Base-by-base conservation (phyloP, 2,113 vertebrate genomes). In the Hymenochirus boettgeri region DNA sequence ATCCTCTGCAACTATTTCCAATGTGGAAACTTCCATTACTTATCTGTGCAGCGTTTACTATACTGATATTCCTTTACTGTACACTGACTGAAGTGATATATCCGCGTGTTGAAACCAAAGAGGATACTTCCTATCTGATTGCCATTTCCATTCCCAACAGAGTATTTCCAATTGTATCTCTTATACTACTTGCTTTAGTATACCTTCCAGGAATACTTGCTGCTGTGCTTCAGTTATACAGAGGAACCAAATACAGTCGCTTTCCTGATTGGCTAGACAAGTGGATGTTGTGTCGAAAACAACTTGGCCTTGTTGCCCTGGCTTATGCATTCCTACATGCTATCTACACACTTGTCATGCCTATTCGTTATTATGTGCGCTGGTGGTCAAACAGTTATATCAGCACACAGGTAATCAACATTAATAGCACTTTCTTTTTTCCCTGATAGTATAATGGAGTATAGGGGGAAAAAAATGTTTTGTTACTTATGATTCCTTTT, bases 221-320 rank as follows among this genome's bases (percentile, higher is more conserved):
- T 9, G 92, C 89, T 52, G 82, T 93, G 65, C 73, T 99, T 62
- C 96, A 99, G 76, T 84, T 99, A 27, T 89, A 92, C 73, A 90
- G 88, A 77, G 96, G 96, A 4, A 99, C 96, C 11, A 99, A 99
- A 73, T 99, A 96, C 76, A 81, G 65, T 1, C 90, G 86, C 27
- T 98, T 98, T 69, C 94, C 94, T 50, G 54, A 86, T 69, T 97
- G 96, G 94, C 77, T 99, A 64, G 93, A 98, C 77, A 88, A 80
- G 23, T 99, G 96, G 96, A 94, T 99, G 95, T 83, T 96, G 27
- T 95, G 94, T 65, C 90, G 96, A 73, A 99, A 99, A 74, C 96
- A 99, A 57, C 80, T 99, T 29, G 96, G 96, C 37, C 82, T 99
- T 42, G 5, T 93, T 25, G 92, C 93, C 1, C 81, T 99, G 57